Evolutionary conservation across 2,113 vertebrate species (phyloP).

Genomic region (Neolamprologus toae): DNA sequence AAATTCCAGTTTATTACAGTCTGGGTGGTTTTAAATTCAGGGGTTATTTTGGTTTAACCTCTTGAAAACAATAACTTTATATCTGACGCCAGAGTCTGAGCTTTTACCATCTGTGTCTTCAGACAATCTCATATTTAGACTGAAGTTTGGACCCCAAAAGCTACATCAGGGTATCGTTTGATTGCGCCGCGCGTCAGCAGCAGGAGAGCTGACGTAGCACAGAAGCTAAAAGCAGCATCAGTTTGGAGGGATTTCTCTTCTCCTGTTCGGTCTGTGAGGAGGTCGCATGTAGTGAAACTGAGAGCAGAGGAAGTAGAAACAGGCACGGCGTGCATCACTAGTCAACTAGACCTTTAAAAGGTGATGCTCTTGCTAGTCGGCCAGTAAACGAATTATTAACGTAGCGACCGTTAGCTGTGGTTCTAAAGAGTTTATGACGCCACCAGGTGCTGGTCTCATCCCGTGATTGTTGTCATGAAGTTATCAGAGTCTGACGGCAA

Average conservation of each 20-base stretch:
- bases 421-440: neutral
- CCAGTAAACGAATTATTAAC: fast-evolving
- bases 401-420: neutral
- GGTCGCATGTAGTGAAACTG: neutral
- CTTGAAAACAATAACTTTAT: neutral
- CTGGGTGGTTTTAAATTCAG: neutral
- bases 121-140: fast-evolving
- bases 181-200: fast-evolving
- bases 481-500: neutral
- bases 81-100: neutral
- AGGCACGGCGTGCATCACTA: fast-evolving
- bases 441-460: neutral
- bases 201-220: neutral
- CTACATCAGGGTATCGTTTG: neutral
- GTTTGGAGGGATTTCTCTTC: neutral
- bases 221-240: neutral
- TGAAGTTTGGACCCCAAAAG: fast-evolving
- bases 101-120: neutral
- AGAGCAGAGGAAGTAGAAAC: neutral
- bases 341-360: neutral
- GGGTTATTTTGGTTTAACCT: fast-evolving
- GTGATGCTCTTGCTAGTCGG: neutral
- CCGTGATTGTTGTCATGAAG: neutral
- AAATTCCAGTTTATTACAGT: neutral
- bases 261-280: neutral